phyloP scores from a whole-genome alignment of 2,113 vertebrate species.

The Scomber colias region DNA sequence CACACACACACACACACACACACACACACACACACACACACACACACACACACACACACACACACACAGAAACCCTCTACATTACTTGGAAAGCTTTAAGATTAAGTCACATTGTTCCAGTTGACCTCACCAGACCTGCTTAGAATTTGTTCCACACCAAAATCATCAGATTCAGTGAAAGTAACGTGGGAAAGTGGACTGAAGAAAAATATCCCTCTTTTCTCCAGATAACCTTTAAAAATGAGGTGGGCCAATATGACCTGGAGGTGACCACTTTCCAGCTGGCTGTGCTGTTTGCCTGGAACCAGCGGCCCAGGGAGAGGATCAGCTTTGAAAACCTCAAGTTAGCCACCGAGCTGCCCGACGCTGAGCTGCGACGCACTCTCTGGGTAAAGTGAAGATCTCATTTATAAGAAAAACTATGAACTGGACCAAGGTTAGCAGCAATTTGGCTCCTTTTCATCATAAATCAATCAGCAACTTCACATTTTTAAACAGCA shows the following conservation, averaged over 20 bases:
- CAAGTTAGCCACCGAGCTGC: conserved; percentile 96
- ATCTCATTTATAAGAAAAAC: no score
- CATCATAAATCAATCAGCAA: background rate
- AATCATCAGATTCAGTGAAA: background rate
- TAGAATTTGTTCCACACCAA: no score
- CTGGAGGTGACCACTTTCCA: conserved; percentile 99
- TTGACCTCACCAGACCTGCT: no score
- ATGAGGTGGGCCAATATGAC: conserved; percentile 98
- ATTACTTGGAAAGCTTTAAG: no score
- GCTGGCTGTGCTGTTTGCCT: conserved; percentile 96
- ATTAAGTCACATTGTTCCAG: no score
- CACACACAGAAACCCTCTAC: no score
- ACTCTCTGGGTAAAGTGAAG: conserved; percentile 94
- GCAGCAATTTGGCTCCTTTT: background rate
- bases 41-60: background rate
- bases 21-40: background rate
- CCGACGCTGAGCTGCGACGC: conserved; percentile 97
- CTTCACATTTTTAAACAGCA: no score
- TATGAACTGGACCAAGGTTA: no score
- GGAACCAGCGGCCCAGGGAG: conserved; percentile 99
- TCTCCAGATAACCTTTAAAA: conserved; percentile 97
- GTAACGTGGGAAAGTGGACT: background rate
- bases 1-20: background rate
- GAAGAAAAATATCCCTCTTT: background rate
- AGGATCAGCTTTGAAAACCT: conserved; percentile 99